Percentiles rank a stretch among this genome's conserved stretches.
phyloP scores from a whole-genome alignment of 2,888 invertebrate species.

The Coelinius sp. region DNA sequence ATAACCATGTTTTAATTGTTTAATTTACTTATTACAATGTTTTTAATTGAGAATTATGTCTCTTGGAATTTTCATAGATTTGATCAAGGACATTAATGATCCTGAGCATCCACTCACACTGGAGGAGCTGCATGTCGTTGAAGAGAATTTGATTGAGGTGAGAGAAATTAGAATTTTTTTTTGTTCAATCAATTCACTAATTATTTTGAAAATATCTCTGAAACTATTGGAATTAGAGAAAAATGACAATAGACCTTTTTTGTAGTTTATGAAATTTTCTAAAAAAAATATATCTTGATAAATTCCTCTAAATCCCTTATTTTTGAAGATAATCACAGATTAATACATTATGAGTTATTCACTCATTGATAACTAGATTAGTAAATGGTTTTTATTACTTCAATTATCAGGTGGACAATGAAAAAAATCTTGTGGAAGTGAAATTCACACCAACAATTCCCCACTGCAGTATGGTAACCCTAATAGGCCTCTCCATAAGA shows the following conservation, averaged over 20 bases:
- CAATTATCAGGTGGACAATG: conserved; percentile 78
- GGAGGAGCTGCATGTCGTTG: conserved; percentile 95
- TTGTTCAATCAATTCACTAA: too few relatives aligned
- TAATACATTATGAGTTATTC: not conserved
- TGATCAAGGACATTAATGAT: conserved; percentile 94
- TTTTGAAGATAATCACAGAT: too few relatives aligned
- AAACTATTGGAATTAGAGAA: too few relatives aligned
- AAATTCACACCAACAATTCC: conserved; percentile 98
- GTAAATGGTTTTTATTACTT: not conserved
- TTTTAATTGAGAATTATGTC: too few relatives aligned
- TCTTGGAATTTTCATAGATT: conserved; percentile 74
- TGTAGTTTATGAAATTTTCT: too few relatives aligned
- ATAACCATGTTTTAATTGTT: too few relatives aligned
- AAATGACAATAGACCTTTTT: too few relatives aligned
- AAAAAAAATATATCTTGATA: too few relatives aligned
- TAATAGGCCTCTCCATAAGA: conserved; percentile 92
- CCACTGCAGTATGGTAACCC: conserved; percentile 98
- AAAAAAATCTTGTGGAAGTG: conserved; percentile 80
- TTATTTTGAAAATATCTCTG: too few relatives aligned
- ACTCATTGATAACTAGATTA: not conserved
- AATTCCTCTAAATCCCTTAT: too few relatives aligned
- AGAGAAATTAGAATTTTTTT: not conserved
- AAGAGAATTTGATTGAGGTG: conserved; percentile 81
- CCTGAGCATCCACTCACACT: conserved; percentile 97
- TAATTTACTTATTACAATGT: too few relatives aligned